phyloP scores from a whole-genome alignment of 1,140 invertebrate species.

The Drosophila orosa region DNA sequence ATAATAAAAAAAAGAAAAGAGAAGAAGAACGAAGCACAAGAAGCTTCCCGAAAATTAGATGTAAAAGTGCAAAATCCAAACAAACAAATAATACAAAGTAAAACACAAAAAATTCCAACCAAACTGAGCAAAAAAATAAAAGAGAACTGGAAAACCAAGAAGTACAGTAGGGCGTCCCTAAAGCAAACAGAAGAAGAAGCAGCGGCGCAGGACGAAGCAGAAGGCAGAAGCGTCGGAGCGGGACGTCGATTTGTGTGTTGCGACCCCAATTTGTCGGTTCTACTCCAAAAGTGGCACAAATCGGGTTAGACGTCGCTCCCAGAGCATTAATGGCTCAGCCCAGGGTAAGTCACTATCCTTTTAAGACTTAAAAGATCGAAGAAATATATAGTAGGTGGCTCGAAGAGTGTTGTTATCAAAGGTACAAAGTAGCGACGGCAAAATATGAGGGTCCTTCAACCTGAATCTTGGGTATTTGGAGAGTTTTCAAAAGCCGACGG shows the following conservation, averaged over 20 bases:
- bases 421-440: conserved; percentile 25
- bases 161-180: conserved; percentile 39
- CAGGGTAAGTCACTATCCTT: conserved; percentile 74
- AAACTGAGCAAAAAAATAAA: conserved; percentile 15
- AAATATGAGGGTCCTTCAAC: background rate
- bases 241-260: conserved; percentile 65
- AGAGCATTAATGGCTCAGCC: conserved; percentile 85
- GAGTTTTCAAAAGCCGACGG: conserved; percentile 21
- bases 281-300: conserved; percentile 84
- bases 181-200: conserved; percentile 12
- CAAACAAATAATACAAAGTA: conserved; percentile 14
- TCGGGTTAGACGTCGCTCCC: conserved; percentile 84
- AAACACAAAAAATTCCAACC: conserved; percentile 7
- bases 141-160: conserved; percentile 44
- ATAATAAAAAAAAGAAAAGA: conserved; percentile 31
- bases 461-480: background rate
- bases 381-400: background rate
- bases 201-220: conserved; percentile 19
- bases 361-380: background rate
- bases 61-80: conserved; percentile 49
- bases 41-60: conserved; percentile 55
- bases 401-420: conserved; percentile 28
- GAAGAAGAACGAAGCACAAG: conserved; percentile 32
- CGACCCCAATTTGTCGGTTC: conserved; percentile 69
- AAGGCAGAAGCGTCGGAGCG: conserved; percentile 23